A percentile compares a stretch with the other conserved stretches of the same genome.
Evolutionary conservation across 2,888 invertebrate genomes (phyloP).

Genomic region (Chorisops tibialis): DNA sequence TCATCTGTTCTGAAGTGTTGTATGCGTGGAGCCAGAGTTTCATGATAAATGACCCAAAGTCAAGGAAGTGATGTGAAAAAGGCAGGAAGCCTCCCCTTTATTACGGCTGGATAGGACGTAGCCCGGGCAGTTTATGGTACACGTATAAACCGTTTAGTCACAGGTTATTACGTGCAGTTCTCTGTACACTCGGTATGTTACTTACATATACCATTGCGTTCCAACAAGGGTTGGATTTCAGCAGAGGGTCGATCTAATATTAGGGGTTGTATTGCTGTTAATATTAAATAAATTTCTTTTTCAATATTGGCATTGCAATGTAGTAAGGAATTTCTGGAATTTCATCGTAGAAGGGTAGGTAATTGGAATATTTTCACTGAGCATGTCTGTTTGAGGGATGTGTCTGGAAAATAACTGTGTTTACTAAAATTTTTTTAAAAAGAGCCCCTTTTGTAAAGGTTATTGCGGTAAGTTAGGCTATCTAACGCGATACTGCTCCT

Average conservation of each 20-base stretch:
- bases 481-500: no score
- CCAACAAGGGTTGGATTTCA: neutral
- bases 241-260: conserved; percentile 2
- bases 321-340: no score
- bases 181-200: conserved; percentile 39
- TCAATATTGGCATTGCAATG: neutral
- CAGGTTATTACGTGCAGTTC: conserved; percentile 52
- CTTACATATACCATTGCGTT: neutral
- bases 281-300: no score
- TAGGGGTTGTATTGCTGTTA: neutral
- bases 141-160: conserved; percentile 53
- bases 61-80: conserved; percentile 42
- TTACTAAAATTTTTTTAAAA: no score
- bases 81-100: conserved; percentile 40
- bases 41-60: conserved; percentile 37
- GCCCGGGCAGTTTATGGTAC: neutral
- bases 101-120: neutral
- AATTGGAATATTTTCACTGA: no score
- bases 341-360: no score
- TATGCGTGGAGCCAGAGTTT: conserved; percentile 34
- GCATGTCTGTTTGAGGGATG: no score
- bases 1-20: neutral
- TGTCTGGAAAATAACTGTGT: no score
- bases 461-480: no score
- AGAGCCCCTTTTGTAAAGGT: no score